phyloP scores from a whole-genome alignment of 1,140 invertebrate species.

The Dendrolimus punctatus region DNA sequence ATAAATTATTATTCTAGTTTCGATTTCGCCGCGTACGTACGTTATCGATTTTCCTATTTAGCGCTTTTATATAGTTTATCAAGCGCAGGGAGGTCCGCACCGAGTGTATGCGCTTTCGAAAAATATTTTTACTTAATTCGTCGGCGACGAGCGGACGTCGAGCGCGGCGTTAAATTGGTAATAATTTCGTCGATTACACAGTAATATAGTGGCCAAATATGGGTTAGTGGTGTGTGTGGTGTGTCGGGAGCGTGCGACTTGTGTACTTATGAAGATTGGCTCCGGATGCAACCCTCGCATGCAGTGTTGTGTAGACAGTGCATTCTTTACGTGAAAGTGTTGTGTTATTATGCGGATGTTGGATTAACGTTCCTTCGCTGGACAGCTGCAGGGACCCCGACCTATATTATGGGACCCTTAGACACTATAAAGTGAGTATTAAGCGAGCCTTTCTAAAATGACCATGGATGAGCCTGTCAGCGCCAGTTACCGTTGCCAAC shows the following conservation, averaged over 20 bases:
- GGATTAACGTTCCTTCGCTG: conserved; percentile 16
- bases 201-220: conserved; percentile 62
- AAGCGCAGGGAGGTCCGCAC: conserved; percentile 58
- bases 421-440: conserved; percentile 14
- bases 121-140: conserved; percentile 64
- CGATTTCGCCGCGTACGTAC: conserved; percentile 44
- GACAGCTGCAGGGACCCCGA: no score
- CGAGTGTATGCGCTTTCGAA: conserved; percentile 63
- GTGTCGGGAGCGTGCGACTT: conserved; percentile 26
- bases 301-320: conserved; percentile 45
- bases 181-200: conserved; percentile 66
- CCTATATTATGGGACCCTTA: no score
- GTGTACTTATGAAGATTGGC: conserved; percentile 26
- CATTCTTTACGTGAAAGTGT: conserved; percentile 47
- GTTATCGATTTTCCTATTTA: conserved; percentile 69
- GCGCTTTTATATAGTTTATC: conserved; percentile 58
- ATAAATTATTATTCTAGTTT: conserved; percentile 70
- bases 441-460: conserved; percentile 16
- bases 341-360: conserved; percentile 51
- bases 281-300: conserved; percentile 11
- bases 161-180: conserved; percentile 61
- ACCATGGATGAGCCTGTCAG: conserved; percentile 9
- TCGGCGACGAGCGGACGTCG: conserved; percentile 56
- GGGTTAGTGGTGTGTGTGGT: conserved; percentile 45
- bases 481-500: background rate